phyloP scores from a whole-genome alignment of 1,140 invertebrate genomes.

The Linepithema humile region DNA sequence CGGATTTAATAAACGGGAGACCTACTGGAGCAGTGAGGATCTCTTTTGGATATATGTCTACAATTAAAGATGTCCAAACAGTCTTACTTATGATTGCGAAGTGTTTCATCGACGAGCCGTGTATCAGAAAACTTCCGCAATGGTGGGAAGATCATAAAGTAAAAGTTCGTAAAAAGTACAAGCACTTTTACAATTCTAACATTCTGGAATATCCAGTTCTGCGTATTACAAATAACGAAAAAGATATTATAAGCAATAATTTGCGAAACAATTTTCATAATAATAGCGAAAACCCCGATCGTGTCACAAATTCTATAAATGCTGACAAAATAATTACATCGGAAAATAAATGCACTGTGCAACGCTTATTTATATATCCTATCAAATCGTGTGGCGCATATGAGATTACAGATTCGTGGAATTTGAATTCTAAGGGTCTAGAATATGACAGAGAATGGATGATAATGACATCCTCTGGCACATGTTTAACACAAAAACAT shows the following conservation, averaged over 20 bases:
- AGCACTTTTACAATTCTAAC: constrained; percentile 10
- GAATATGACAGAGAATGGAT: constrained; percentile 97
- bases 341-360: constrained; percentile 57
- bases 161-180: constrained; percentile 58
- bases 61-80: constrained; percentile 88
- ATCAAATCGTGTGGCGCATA: constrained; percentile 96
- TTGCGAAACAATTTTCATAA: neutral
- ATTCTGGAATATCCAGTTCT: neutral
- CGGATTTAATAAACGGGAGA: constrained; percentile 94
- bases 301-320: neutral
- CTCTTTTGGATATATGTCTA: constrained; percentile 97
- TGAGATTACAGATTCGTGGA: constrained; percentile 89
- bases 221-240: neutral
- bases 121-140: constrained; percentile 72
- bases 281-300: constrained; percentile 7
- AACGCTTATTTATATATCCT: constrained; percentile 93
- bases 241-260: neutral
- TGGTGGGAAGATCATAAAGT: constrained; percentile 71
- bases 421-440: constrained; percentile 89
- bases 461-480: constrained; percentile 91
- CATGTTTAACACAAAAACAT: constrained; percentile 95
- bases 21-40: constrained; percentile 96
- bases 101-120: constrained; percentile 86
- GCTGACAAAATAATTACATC: neutral
- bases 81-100: constrained; percentile 90